Percentiles rank a stretch among this genome's conserved stretches.
These are phyloP conservation scores for Drosophila chauvacae DNA, from an alignment of 1,140 invertebrate species.

Conservation along the genomic window DNA sequence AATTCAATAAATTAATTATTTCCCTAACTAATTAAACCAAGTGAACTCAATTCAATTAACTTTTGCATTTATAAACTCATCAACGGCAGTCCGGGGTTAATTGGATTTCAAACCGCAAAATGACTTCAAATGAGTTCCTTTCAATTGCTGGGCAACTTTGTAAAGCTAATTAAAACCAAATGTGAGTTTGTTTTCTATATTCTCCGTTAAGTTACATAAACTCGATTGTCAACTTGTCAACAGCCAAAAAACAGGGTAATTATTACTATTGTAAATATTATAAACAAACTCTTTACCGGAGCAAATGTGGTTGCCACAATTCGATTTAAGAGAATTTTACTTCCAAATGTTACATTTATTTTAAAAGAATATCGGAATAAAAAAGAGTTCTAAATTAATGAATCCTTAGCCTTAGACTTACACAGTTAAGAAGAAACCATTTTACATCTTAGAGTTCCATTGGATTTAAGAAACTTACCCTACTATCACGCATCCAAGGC, in stretches of 20 bases:
- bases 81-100: background rate
- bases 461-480: background rate
- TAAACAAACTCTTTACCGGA: background rate
- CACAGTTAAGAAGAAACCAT: background rate
- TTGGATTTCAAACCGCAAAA: constrained; percentile 3
- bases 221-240: constrained; percentile 17
- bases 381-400: constrained; percentile 12
- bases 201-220: background rate
- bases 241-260: constrained; percentile 47
- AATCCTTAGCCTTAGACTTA: background rate
- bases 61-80: background rate
- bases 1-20: too few species aligned
- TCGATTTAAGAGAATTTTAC: background rate
- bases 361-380: background rate
- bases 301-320: constrained; percentile 22
- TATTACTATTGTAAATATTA: constrained; percentile 19
- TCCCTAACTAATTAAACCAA: background rate
- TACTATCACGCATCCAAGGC: background rate
- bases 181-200: constrained; percentile 1
- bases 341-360: constrained; percentile 9
- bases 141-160: constrained; percentile 29
- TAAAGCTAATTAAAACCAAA: constrained; percentile 17
- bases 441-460: background rate
- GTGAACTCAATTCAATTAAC: background rate
- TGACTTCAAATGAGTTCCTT: constrained; percentile 15